A percentile compares a stretch with the other conserved stretches of the same genome.
Conservation (phyloP, 2,888 invertebrate genomes). For the Pterostichus niger region DNA sequence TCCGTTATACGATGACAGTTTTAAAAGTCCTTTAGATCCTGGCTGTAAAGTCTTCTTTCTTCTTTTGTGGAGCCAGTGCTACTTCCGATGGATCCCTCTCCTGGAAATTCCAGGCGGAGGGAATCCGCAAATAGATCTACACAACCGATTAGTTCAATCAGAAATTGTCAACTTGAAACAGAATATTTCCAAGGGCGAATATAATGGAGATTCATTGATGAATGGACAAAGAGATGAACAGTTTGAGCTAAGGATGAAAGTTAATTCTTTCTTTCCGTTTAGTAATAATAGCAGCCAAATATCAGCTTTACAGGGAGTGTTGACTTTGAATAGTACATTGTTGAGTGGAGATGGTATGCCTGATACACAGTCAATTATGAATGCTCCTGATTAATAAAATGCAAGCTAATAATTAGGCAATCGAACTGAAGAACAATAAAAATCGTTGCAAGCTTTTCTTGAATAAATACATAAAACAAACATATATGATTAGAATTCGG, state of each 20-base stretch:
- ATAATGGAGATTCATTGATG: conserved; percentile 69
- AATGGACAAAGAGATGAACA: conserved; percentile 73
- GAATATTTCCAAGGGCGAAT: conserved; percentile 70
- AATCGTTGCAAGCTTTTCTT: too few species aligned
- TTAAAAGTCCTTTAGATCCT: conserved; percentile 77
- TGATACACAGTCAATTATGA: conserved; percentile 85
- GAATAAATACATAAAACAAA: too few species aligned
- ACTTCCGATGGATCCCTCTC: conserved; percentile 92
- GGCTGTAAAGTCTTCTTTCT: conserved; percentile 80
- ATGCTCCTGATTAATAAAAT: conserved; percentile 71
- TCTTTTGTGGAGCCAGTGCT: conserved; percentile 93
- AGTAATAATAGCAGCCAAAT: conserved; percentile 73
- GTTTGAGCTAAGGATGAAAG: conserved; percentile 74
- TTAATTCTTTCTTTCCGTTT: conserved; percentile 78
- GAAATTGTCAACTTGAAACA: conserved; percentile 78
- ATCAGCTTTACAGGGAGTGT: conserved; percentile 72
- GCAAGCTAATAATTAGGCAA: not conserved
- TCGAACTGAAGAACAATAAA: conserved; percentile 3
- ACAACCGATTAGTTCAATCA: conserved; percentile 77
- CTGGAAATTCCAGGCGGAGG: conserved; percentile 89
- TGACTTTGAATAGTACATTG: conserved; percentile 80
- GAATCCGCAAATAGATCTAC: conserved; percentile 80
- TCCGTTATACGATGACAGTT: conserved; percentile 83
- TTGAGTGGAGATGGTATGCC: conserved; percentile 82
- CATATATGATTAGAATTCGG: not conserved